A percentile compares a stretch with the other conserved stretches of the same genome.
phyloP scores from a whole-genome alignment of 1,140 invertebrate species.

The Papilio aristodemus region DNA sequence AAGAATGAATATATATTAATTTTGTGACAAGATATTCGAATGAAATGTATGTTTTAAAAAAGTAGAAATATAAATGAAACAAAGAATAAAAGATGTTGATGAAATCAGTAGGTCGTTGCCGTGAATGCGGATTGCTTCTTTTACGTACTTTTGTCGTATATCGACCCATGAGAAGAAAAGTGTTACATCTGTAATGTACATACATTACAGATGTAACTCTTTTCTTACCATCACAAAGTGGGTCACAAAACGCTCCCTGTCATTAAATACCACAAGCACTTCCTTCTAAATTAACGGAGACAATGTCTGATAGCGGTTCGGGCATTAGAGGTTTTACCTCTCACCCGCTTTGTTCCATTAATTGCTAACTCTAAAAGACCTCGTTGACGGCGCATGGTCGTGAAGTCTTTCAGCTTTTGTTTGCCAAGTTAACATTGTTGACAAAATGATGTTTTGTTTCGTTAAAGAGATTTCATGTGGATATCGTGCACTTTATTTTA shows the following conservation, averaged over 20 bases:
- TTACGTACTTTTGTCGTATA: too few species aligned
- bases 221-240: too few species aligned
- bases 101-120: too few species aligned
- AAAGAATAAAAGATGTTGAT: too few species aligned
- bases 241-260: too few species aligned
- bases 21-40: too few species aligned
- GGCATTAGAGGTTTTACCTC: slow-evolving; percentile 14
- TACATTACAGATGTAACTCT: too few species aligned
- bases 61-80: too few species aligned
- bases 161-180: too few species aligned
- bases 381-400: not conserved
- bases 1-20: not conserved
- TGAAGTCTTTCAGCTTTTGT: slow-evolving; percentile 17
- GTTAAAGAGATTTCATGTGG: not conserved
- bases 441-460: not conserved
- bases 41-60: too few species aligned
- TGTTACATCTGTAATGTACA: too few species aligned
- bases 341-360: slow-evolving; percentile 23
- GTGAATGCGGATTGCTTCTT: too few species aligned
- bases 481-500: not conserved
- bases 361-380: slow-evolving; percentile 26
- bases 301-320: slow-evolving; percentile 28
- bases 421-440: not conserved
- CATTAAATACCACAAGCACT: slow-evolving; percentile 15
- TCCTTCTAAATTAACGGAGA: slow-evolving; percentile 27